Evolutionary conservation across 2,113 vertebrate species (phyloP).

Genomic region (Hippocampus mohnikei): DNA sequence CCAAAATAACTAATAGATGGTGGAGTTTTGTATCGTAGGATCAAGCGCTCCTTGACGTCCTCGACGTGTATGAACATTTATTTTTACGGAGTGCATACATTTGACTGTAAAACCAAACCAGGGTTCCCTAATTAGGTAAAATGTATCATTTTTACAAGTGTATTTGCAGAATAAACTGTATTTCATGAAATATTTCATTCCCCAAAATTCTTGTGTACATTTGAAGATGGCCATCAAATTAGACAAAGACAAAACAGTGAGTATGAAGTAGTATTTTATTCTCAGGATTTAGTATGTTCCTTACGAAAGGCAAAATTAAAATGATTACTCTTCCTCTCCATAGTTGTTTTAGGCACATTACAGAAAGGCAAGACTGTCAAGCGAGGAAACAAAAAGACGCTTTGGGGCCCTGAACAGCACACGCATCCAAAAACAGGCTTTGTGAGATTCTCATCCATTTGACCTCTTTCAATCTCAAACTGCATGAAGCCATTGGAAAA

Average conservation of each 20-base stretch:
- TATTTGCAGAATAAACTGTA: slow-evolving; percentile 77
- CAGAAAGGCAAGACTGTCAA: slow-evolving; percentile 67
- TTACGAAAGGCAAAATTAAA: slow-evolving; percentile 80
- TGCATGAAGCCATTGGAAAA: not conserved
- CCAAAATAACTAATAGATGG: slow-evolving; percentile 11
- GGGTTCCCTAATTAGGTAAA: slow-evolving; percentile 64
- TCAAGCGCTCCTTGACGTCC: slow-evolving; percentile 62
- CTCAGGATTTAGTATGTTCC: slow-evolving; percentile 77
- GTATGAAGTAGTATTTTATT: slow-evolving; percentile 71
- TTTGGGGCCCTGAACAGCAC: slow-evolving; percentile 16
- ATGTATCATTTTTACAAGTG: slow-evolving; percentile 76
- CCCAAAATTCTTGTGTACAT: not conserved
- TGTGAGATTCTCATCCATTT: not conserved
- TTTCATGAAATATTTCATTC: slow-evolving; percentile 46
- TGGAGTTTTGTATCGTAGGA: slow-evolving; percentile 59
- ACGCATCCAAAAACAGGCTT: slow-evolving; percentile 10
- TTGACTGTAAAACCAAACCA: slow-evolving; percentile 61
- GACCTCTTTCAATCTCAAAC: slow-evolving; percentile 1
- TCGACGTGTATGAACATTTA: slow-evolving; percentile 37
- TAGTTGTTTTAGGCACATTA: slow-evolving; percentile 76
- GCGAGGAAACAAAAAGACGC: slow-evolving; percentile 22
- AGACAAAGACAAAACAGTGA: slow-evolving; percentile 2
- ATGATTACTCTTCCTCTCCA: slow-evolving; percentile 62
- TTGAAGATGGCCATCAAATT: not conserved
- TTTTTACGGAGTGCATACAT: slow-evolving; percentile 59